These are phyloP conservation scores for Onychostoma macrolepis DNA, from an alignment of 2,113 vertebrate genomes.

Conservation along the genomic window DNA sequence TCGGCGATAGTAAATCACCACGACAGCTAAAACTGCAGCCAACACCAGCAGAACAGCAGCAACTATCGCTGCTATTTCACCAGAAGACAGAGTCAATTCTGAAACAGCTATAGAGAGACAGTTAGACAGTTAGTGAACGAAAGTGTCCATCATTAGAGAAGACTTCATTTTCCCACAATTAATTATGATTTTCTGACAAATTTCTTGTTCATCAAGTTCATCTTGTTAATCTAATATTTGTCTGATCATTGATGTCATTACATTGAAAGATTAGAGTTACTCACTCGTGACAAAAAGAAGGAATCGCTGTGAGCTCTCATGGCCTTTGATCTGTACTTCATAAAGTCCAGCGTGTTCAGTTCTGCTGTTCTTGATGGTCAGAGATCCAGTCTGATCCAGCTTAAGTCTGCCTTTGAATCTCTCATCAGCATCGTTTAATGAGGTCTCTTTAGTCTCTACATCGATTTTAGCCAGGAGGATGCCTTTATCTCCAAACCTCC, in stretches of 20 bases:
- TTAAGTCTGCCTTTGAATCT: neutral
- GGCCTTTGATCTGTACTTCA: neutral
- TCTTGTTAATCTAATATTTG: no score
- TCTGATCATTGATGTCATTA: no score
- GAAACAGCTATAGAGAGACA: neutral
- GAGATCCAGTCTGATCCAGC: constrained; percentile 10
- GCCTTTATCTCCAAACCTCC: neutral
- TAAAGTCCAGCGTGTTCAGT: neutral
- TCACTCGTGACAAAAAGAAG: neutral
- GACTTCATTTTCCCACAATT: no score
- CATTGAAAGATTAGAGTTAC: no score
- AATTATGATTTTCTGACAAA: no score
- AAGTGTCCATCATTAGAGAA: neutral
- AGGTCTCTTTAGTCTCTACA: no score
- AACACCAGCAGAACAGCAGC: neutral
- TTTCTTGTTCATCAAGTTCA: no score
- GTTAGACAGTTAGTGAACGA: neutral
- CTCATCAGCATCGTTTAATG: neutral
- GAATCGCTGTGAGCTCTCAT: neutral
- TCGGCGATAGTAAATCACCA: neutral
- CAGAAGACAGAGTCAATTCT: neutral
- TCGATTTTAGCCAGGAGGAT: neutral
- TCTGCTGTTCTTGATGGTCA: neutral
- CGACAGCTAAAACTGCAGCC: neutral
- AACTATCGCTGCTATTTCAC: neutral